Base-by-base conservation (phyloP, 2,797 vertebrate genomes). In the Pelobates cultripes region DNA sequence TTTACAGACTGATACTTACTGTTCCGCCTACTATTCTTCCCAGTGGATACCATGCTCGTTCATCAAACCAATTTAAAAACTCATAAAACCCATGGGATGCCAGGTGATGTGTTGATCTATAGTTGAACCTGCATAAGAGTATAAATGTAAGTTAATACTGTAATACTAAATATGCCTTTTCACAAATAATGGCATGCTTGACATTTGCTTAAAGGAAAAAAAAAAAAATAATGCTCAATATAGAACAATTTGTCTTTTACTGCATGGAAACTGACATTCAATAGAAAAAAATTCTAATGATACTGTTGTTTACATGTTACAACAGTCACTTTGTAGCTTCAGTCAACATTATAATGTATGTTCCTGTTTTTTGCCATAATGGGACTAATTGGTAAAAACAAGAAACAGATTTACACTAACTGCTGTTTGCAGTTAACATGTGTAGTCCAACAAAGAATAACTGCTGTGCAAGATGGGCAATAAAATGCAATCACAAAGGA, bases 31-130 rank as follows among this genome's bases (percentile, higher is more conserved):
- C 97, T 87, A 99, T 99, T 92, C 97, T 95, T 89, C 97, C 97
- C 90, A 99, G 87, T 70, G 97, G 97, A 90, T 99, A 99, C 97
- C 97, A 99, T 79, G 97, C 97, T 91, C 97, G 95, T 91, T 99
- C 97, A 84, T 99, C 97, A 89, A 99, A 99, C 97, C 97, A 99
- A 92, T 99, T 99, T 89, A 99, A 96, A 93, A 99, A 99, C 92
- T 99, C 97, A 73, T 97, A 99, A 95, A 99, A 99, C 85, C 97
- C 97, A 86, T 98, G 97, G 79, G 96, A 96, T 85, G 96, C 96
- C 91, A 99, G 97, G 92, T 99, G 96, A 90, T 99, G 97, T 63
- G 97, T 99, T 86, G 97, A 98, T 94, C 97, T 97, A 89, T 98
- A 99, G 93, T 99, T 99, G 93, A 99, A 99, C 81, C 81, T 83